Base-by-base conservation (phyloP, 1,140 invertebrate genomes). In the Drosophila sechellia region DNA sequence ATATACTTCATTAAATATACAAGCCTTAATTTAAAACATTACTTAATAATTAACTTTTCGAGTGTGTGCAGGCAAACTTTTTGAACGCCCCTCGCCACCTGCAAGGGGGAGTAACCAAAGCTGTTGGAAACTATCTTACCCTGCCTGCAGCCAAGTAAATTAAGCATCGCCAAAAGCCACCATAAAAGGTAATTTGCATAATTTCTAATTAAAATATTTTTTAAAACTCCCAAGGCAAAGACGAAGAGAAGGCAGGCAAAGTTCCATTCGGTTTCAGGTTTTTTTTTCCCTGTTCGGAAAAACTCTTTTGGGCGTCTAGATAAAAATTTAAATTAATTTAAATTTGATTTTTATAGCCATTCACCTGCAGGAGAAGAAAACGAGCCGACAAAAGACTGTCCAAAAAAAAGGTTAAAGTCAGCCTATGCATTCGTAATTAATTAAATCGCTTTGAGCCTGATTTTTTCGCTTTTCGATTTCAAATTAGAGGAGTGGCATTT, bases 161-260 rank as follows among this genome's bases (percentile, higher is more conserved):
- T 63, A 59, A 78, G 58, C 52, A 43, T 65, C 34, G 49, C 39
- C 48, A 40, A 49, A 37, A 25, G 40, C 52, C 52, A 53, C 72
- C 64, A 77, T 80, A 76, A 76, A 68, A 56, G 37, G 49, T 43
- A 68, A 77, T 81, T 81, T 81, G 58, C 75, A 81, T 81, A 81
- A 81, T 81, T 81, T 81, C 73, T 73, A 81, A 81, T 80, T 81
- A 81, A 81, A 81, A 81, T 81, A 80, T 77, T 81, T 81, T 80
- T 60, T 17, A 17, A 70, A 55, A 61, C 55, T 49, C 22, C 20
- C 37, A 39, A 56, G 42, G 50, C 52, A 48, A 31, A 35, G n/a
- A 37, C 8, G 27, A 52, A 48, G 37, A 46, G 22, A 55, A 10
- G 65, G 65, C 20, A 52, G 27, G n/a, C 53, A 57, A 27, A 27